A percentile compares a stretch with the other conserved stretches of the same genome.
Evolutionary conservation across 1,140 invertebrate species (phyloP).

Genomic region (Scaptomyza pallida): DNA sequence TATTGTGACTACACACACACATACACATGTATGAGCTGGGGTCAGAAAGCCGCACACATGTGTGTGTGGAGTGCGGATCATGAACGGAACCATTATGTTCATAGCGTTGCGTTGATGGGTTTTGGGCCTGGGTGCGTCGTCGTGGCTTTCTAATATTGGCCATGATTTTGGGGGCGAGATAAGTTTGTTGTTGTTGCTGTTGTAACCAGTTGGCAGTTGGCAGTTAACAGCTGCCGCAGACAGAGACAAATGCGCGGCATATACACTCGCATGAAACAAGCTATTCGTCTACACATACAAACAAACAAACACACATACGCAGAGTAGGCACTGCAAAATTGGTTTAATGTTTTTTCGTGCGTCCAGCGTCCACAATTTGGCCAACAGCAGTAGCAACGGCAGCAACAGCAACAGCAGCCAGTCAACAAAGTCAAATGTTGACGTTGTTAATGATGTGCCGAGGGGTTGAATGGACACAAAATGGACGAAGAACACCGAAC

Average conservation of each 20-base stretch:
- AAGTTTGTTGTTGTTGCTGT: constrained; percentile 14
- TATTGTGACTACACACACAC: constrained; percentile 43
- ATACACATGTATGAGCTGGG: background rate
- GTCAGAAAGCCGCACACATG: background rate
- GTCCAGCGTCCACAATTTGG: constrained; percentile 51
- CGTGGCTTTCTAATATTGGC: constrained; percentile 51
- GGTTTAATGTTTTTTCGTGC: constrained; percentile 72
- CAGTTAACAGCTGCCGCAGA: constrained; percentile 61
- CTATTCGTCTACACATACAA: background rate
- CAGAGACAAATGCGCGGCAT: constrained; percentile 71
- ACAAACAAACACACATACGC: background rate
- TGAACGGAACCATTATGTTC: constrained; percentile 43
- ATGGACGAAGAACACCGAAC: constrained; percentile 16
- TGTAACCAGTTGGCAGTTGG: constrained; percentile 12
- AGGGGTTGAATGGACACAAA: constrained; percentile 27
- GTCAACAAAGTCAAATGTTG: constrained; percentile 79
- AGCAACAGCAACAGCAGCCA: constrained; percentile 47
- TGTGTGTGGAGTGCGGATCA: constrained; percentile 5
- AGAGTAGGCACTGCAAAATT: constrained; percentile 68
- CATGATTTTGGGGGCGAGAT: constrained; percentile 44
- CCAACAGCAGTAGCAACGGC: constrained; percentile 44
- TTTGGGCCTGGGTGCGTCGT: constrained; percentile 29
- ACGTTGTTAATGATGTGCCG: constrained; percentile 76
- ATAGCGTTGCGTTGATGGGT: constrained; percentile 34
- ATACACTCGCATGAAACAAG: constrained; percentile 8